Conservation (phyloP, 2,888 invertebrate species). For the Epinotia nisella region DNA sequence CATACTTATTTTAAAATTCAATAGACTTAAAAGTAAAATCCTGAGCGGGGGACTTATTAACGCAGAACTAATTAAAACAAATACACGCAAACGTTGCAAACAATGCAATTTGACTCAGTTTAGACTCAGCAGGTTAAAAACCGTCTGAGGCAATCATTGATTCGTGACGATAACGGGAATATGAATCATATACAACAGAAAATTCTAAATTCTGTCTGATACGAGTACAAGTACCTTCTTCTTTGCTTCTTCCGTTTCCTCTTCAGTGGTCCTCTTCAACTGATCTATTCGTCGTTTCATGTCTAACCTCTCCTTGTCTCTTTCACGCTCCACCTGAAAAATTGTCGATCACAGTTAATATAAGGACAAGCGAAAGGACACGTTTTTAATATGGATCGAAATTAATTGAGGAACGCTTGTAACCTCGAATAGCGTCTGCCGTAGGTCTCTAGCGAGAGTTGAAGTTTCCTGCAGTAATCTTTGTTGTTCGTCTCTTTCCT, state of each 20-base stretch:
- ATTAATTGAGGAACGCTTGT: neutral
- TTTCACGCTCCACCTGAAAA: constrained; percentile 91
- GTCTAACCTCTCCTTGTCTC: constrained; percentile 95
- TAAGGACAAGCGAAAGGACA: neutral
- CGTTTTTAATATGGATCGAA: neutral
- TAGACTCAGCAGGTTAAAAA: no score
- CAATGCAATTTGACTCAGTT: no score
- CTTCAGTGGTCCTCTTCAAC: constrained; percentile 92
- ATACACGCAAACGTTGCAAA: no score
- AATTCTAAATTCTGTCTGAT: neutral
- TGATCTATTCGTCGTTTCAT: constrained; percentile 94
- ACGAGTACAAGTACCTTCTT: constrained; percentile 86
- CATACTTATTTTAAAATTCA: no score
- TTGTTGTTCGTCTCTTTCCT: constrained; percentile 96
- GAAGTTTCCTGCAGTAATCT: constrained; percentile 95
- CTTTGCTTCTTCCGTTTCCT: constrained; percentile 95
- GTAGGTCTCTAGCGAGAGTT: constrained; percentile 93
- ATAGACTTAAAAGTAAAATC: no score
- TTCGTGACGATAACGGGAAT: no score
- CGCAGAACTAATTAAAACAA: no score
- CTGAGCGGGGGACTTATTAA: no score
- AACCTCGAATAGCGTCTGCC: constrained; percentile 94
- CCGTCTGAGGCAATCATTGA: no score
- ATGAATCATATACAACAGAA: no score
- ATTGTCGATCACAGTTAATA: neutral